Percentiles rank a stretch among this genome's conserved stretches.
These are phyloP conservation scores for Atopsyche davidsoni DNA, from an alignment of 1,140 invertebrate genomes.

Conservation along the genomic window DNA sequence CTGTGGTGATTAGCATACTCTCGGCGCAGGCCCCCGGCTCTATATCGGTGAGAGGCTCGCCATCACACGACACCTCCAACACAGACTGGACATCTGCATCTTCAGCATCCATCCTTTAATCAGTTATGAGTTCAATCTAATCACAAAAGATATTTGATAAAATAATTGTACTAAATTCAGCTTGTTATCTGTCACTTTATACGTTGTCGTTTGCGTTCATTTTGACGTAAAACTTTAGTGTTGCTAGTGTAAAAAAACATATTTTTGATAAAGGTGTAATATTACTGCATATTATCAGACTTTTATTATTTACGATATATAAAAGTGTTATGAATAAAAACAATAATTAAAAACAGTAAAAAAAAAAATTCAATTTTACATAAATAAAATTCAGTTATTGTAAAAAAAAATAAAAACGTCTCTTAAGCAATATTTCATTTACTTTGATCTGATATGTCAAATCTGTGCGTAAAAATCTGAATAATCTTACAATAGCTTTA, in stretches of 20 bases:
- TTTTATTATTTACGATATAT: too few relatives aligned
- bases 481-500: too few relatives aligned
- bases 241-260: not conserved
- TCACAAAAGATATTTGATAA: not conserved
- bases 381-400: too few relatives aligned
- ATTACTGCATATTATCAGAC: too few relatives aligned
- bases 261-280: too few relatives aligned
- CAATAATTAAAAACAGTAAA: too few relatives aligned
- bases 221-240: not conserved
- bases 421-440: too few relatives aligned
- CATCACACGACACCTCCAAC: not conserved
- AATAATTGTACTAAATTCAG: not conserved
- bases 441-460: too few relatives aligned
- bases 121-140: not conserved
- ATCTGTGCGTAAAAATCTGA: too few relatives aligned
- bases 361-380: too few relatives aligned
- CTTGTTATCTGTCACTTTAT: not conserved
- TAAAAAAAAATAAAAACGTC: too few relatives aligned
- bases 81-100: not conserved
- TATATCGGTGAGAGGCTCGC: not conserved
- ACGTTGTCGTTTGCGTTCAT: not conserved
- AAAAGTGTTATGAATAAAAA: too few relatives aligned
- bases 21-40: conserved; percentile 36
- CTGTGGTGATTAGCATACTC: conserved; percentile 61
- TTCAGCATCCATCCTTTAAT: not conserved